phyloP scores from a whole-genome alignment of 2,797 vertebrate species.

The Danio tinwini region DNA sequence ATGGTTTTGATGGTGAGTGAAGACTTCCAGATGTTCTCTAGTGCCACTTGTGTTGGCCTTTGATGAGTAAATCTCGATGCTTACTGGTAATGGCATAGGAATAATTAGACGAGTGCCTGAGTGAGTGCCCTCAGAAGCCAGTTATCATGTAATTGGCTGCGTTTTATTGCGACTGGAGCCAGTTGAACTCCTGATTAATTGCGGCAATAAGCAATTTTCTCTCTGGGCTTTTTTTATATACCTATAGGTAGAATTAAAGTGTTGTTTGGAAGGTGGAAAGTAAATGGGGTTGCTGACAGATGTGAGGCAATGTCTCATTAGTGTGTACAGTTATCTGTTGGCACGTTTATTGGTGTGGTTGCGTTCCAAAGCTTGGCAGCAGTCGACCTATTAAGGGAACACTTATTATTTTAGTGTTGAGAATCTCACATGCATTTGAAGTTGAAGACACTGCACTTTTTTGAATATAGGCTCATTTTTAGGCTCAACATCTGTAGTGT shows the following conservation, averaged over 20 bases:
- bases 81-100: constrained; percentile 56
- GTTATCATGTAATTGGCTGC: constrained; percentile 59
- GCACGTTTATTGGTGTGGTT: not conserved
- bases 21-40: constrained; percentile 62
- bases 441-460: too few relatives aligned
- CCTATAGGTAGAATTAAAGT: constrained; percentile 47
- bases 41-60: constrained; percentile 55
- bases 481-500: too few relatives aligned
- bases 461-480: too few relatives aligned
- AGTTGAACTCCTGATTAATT: constrained; percentile 62
- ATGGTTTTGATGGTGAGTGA: constrained; percentile 62
- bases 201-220: constrained; percentile 59
- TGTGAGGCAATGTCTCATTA: constrained; percentile 10
- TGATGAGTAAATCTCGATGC: constrained; percentile 54
- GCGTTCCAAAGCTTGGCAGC: not conserved
- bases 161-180: constrained; percentile 63
- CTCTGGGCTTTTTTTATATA: constrained; percentile 39
- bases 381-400: constrained; percentile 12
- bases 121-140: constrained; percentile 43
- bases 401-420: too few relatives aligned
- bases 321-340: not conserved
- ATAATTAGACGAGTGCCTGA: constrained; percentile 52
- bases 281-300: constrained; percentile 34
- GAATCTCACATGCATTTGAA: too few relatives aligned
- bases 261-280: constrained; percentile 40